A percentile compares a stretch with the other conserved stretches of the same genome.
Evolutionary conservation across 2,888 invertebrate species (phyloP).

Genomic region (Eristalis tenax): DNA sequence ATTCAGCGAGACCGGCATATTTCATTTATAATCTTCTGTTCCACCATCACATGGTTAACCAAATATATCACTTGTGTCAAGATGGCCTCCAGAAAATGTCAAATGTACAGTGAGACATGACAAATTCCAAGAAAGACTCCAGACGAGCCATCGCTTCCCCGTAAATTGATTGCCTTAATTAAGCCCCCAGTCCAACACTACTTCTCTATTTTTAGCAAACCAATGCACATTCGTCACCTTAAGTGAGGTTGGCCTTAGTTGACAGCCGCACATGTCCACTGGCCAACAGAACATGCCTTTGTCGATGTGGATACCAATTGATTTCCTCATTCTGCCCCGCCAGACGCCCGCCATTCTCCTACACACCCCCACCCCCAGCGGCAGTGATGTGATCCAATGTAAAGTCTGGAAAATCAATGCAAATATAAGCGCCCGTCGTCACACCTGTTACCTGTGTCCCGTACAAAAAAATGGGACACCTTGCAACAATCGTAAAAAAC

Average conservation of each 20-base stretch:
- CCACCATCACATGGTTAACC: too few relatives aligned
- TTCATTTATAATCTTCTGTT: too few relatives aligned
- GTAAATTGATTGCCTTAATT: too few relatives aligned
- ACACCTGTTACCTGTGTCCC: conserved; percentile 33
- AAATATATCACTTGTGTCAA: too few relatives aligned
- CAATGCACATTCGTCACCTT: not conserved
- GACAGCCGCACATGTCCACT: not conserved
- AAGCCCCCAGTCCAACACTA: too few relatives aligned
- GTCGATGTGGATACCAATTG: not conserved
- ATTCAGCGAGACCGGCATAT: too few relatives aligned
- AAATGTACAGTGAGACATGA: too few relatives aligned
- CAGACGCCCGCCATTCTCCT: not conserved
- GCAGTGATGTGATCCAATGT: not conserved
- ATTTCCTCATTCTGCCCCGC: not conserved
- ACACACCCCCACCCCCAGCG: not conserved
- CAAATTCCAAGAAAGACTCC: too few relatives aligned
- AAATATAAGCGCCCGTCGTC: conserved; percentile 9
- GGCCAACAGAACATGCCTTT: not conserved
- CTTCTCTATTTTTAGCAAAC: too few relatives aligned
- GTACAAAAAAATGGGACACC: not conserved
- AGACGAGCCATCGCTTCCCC: too few relatives aligned
- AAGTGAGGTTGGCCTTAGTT: not conserved
- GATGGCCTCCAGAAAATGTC: too few relatives aligned
- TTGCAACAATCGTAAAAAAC: conserved; percentile 6
- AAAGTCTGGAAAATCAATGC: conserved; percentile 40